A percentile compares a stretch with the other conserved stretches of the same genome.
Evolutionary conservation across 2,113 vertebrate species (phyloP).

Genomic region (Tyto alba): DNA sequence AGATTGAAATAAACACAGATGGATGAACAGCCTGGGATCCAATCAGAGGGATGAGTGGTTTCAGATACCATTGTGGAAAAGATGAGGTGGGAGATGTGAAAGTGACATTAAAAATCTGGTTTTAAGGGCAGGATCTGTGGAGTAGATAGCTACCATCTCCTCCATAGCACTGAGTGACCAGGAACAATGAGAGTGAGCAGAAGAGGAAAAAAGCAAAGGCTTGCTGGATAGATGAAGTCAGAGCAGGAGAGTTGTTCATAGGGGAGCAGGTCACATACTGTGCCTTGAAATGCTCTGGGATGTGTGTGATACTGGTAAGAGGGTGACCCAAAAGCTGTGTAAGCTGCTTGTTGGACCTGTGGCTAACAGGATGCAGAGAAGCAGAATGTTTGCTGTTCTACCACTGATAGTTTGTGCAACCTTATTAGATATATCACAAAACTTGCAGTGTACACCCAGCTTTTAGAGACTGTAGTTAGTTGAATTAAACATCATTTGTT

Average conservation of each 20-base stretch:
- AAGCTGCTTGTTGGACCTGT: neutral
- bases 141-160: no score
- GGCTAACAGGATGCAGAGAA: neutral
- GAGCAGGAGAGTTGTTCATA: neutral
- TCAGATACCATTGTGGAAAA: neutral
- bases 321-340: neutral
- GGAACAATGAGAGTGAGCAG: neutral
- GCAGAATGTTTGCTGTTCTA: neutral
- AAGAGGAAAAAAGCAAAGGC: neutral
- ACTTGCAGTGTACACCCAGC: neutral
- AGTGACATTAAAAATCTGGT: neutral
- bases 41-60: neutral
- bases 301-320: neutral
- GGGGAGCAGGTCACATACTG: neutral
- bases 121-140: neutral
- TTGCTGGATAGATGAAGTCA: neutral
- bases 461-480: neutral
- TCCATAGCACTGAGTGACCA: neutral
- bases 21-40: neutral
- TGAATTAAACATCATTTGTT: neutral
- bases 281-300: neutral
- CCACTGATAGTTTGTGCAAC: neutral
- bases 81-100: neutral
- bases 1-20: neutral
- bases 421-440: neutral